Base-by-base conservation (phyloP, 1,140 invertebrate species). In the Aphis craccivora region DNA sequence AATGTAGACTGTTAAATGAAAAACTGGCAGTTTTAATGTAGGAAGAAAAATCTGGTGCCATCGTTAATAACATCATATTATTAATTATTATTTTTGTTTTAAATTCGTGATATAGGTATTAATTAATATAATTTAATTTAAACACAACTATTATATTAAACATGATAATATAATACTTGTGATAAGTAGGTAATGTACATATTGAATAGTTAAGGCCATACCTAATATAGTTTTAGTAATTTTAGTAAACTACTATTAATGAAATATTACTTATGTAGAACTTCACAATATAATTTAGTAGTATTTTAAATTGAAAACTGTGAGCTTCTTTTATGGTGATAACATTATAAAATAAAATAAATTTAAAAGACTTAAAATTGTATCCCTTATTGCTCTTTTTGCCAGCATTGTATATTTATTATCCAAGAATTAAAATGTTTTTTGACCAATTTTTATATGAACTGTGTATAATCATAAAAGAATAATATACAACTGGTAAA, bases 321-420 rank as follows among this genome's bases (percentile, higher is more conserved):
- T 93, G 91, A 93, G 91, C 91, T 93, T 93, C 91, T 93, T 81
- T 86, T 93, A 93, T 93, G 91, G 91, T 93, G 91, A 93, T 93
- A 93, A 93, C 43, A 30, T n/a, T 37, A 84, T 40, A 23, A 93
- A 55, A 86, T 86, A 55, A 53, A 86, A 84, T 53, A 43, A 93
- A 81, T 93, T 55, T 22, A 43, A 93, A 93, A 93, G 91, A 93
- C 91, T 93, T 93, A 86, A 93, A 84, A 86, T 86, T 55, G 91
- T 83, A 83, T 93, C 81, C 91, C 91, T 55, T 83, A 48, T 92
- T 83, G 30, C 23, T 14, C 53, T 76, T n/a, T n/a, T 45, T 37
- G 43, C 81, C 43, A 48, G n/a, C 88, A 55, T 40, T 89, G 35
- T 89, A 67, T 60, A 90, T 60, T 90, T 43, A 60, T 67, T 60